Conservation (phyloP, 92 coral and sea anemone species). For the Epizoanthus ramosus region DNA sequence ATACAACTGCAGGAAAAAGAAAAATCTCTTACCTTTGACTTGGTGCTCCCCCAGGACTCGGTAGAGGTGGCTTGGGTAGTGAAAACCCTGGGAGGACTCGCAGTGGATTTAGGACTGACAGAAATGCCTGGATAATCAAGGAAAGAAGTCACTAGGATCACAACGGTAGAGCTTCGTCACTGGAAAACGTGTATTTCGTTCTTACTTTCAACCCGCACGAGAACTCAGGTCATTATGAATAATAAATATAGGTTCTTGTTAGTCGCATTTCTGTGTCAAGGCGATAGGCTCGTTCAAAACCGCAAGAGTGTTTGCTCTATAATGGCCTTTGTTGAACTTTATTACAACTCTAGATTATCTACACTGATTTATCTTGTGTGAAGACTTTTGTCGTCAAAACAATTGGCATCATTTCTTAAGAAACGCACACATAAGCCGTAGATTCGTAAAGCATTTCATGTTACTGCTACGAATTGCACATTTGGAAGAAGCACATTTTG, state of each 20-base stretch:
- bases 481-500: too few species aligned
- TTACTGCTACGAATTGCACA: too few species aligned
- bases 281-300: constrained; percentile 3
- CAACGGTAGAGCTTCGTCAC: background rate
- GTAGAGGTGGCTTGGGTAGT: background rate
- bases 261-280: background rate
- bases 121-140: background rate
- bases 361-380: too few species aligned
- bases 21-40: background rate
- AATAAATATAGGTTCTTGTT: background rate
- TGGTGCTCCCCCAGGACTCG: background rate
- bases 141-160: background rate
- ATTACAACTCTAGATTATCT: too few species aligned
- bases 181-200: background rate
- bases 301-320: background rate
- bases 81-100: constrained; percentile 21
- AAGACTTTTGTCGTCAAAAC: too few species aligned
- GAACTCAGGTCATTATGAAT: background rate
- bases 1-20: background rate
- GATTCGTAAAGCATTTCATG: too few species aligned
- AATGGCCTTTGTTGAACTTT: too few species aligned
- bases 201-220: background rate
- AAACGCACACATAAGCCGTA: too few species aligned
- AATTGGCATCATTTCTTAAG: too few species aligned
- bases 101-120: constrained; percentile 11